Evolutionary conservation across 2,888 invertebrate genomes (phyloP), one percentile per base, ranked within the genome.

Genomic region (Drosophila paranaensis): DNA sequence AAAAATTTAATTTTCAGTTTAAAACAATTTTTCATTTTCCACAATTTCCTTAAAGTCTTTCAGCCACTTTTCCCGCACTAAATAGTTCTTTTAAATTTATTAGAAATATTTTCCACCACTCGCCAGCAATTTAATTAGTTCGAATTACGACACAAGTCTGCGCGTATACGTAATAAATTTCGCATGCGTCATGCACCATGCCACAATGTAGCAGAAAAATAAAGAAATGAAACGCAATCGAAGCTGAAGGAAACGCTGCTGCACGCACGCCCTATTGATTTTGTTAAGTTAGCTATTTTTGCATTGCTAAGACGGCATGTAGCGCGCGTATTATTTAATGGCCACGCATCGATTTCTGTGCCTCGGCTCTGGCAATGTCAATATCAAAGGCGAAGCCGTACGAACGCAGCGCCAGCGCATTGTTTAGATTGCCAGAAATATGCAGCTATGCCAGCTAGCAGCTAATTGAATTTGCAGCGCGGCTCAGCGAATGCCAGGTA

Each of bases 331-430:
- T 75, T 71, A 65, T 77, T 82, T 77, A 64, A 63, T 77, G 58
- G 50, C 50, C 13, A 60, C 13, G 30, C 55, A 89, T 78, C 64
- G 88, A 89, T 78, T 79, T 79, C 71, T 56, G 20, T 11, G 16
- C 16, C 55, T 35, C 13, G 42, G 37, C 6, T n/a, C 13, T 20
- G 43, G 68, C 85, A 86, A 86, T 86, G 90, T 89, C 86, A 86
- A 86, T 86, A 86, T 82, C 86, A 86, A 85, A 78, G 88, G 16
- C 39, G 90, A 88, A 90, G 75, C 90, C 89, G 5, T 82, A 90
- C 25, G 11, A 83, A 56, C 16, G 53, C 46, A 40, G 30, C 54
- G 40, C 27, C 66, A 55, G 51, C 63, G 63, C 65, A 75, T 60
- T 60, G 60, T 53, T 68, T 70, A 70, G 58, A 58, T 71, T 65